Conservation (phyloP, 1,140 invertebrate genomes). For the Solenopsis fugax region DNA sequence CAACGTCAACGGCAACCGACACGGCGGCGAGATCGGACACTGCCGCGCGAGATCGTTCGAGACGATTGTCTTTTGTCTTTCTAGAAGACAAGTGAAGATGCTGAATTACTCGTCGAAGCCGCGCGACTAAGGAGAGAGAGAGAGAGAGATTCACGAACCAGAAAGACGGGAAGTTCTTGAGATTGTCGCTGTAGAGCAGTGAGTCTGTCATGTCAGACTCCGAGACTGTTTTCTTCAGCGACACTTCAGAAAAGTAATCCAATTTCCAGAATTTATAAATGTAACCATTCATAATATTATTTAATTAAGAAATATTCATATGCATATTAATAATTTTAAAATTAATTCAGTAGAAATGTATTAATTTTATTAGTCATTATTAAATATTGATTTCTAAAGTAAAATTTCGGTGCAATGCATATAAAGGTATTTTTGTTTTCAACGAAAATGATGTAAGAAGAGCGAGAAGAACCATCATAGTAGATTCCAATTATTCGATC, state of each 20-base stretch:
- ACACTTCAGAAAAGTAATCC: not conserved
- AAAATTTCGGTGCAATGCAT: not conserved
- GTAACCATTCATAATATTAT: not conserved
- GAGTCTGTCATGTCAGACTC: not conserved
- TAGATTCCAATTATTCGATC: not conserved
- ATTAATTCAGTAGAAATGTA: not conserved
- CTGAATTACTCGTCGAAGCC: constrained; percentile 65
- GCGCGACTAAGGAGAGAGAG: constrained; percentile 41
- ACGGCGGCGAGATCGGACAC: constrained; percentile 41
- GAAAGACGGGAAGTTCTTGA: not conserved
- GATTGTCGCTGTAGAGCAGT: not conserved
- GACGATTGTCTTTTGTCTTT: constrained; percentile 73
- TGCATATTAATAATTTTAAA: not conserved
- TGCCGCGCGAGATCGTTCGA: constrained; percentile 68
- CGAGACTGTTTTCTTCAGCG: not conserved
- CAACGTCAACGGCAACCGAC: constrained; percentile 66
- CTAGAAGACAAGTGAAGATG: constrained; percentile 46
- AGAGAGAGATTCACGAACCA: not conserved
- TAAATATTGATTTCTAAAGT: not conserved
- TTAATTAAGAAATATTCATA: not conserved
- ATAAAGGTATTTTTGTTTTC: constrained; percentile 10
- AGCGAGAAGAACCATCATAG: not conserved
- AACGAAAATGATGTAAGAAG: not conserved
- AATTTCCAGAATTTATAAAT: not conserved
- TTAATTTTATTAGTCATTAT: constrained; percentile 1